Evolutionary conservation across 2,888 invertebrate species (phyloP).

Genomic region (Ophion costatus): DNA sequence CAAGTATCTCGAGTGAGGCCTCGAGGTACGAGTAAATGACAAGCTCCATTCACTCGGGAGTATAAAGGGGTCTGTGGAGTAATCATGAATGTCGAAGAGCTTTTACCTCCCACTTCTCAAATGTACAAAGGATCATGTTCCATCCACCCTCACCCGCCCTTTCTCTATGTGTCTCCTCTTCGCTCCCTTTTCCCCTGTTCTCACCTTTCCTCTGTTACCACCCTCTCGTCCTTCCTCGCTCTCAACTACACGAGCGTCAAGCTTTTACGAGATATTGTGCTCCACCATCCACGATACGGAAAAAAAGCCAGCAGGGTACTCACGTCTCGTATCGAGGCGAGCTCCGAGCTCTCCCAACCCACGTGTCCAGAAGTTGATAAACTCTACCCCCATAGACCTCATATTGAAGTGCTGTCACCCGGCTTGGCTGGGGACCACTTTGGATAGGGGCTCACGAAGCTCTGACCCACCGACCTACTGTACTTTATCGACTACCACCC

Average conservation of each 20-base stretch:
- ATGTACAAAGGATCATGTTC: constrained; percentile 54
- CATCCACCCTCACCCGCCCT: constrained; percentile 37
- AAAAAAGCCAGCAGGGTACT: constrained; percentile 1
- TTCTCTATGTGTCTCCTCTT: constrained; percentile 26
- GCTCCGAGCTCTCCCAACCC: constrained; percentile 2
- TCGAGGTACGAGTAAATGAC: constrained; percentile 49
- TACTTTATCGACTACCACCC: constrained; percentile 10
- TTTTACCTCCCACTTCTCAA: constrained; percentile 29
- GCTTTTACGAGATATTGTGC: constrained; percentile 53
- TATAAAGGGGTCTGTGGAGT: constrained; percentile 49
- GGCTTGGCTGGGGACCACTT: constrained; percentile 64
- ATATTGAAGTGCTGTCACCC: constrained; percentile 60
- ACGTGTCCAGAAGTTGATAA: constrained; percentile 16
- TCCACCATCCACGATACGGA: constrained; percentile 19
- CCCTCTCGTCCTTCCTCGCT: neutral
- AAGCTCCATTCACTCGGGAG: constrained; percentile 50
- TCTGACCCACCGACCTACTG: constrained; percentile 65
- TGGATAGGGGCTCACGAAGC: constrained; percentile 65
- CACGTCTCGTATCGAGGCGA: constrained; percentile 8
- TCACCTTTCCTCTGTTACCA: constrained; percentile 43
- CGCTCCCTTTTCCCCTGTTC: neutral
- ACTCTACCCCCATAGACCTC: constrained; percentile 31
- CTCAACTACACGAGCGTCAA: constrained; percentile 3
- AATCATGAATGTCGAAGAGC: constrained; percentile 59
- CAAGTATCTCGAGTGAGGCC: constrained; percentile 28